A percentile compares a stretch with the other conserved stretches of the same genome.
phyloP scores from a whole-genome alignment of 2,113 vertebrate genomes.

The Varanus salvator region DNA sequence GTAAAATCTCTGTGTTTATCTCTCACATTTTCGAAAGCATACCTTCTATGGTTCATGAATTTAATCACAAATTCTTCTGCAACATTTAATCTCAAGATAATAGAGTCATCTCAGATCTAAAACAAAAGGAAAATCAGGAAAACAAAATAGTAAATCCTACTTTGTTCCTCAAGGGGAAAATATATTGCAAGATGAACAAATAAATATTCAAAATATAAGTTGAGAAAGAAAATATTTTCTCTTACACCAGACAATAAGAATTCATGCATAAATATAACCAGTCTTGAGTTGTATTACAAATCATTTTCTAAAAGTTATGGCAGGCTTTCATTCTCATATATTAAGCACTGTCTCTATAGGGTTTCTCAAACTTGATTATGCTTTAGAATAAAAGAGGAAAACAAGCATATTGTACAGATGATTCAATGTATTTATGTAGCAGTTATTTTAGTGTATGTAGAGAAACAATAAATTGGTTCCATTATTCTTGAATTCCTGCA shows the following conservation, averaged over 20 bases:
- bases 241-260: constrained; percentile 5
- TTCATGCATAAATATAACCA: constrained; percentile 3
- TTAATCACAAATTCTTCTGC: constrained; percentile 29
- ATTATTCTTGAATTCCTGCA: not conserved
- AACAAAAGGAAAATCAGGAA: constrained; percentile 24
- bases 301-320: constrained; percentile 19
- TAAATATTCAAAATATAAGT: constrained; percentile 41
- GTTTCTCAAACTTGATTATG: constrained; percentile 19
- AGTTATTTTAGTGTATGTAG: not conserved
- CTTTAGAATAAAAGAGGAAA: constrained; percentile 21
- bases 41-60: constrained; percentile 10
- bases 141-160: constrained; percentile 37
- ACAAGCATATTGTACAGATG: not conserved
- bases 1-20: constrained; percentile 13
- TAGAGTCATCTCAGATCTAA: not conserved
- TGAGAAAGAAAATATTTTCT: constrained; percentile 18
- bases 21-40: constrained; percentile 28
- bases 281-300: constrained; percentile 30
- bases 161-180: constrained; percentile 6
- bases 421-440: constrained; percentile 2
- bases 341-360: not conserved
- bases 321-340: constrained; percentile 14
- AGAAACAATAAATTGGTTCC: not conserved
- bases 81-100: constrained; percentile 19
- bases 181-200: constrained; percentile 18